These are phyloP conservation scores for Cephalopterus ornatus DNA, from an alignment of 2,113 vertebrate species.

Conservation along the genomic window DNA sequence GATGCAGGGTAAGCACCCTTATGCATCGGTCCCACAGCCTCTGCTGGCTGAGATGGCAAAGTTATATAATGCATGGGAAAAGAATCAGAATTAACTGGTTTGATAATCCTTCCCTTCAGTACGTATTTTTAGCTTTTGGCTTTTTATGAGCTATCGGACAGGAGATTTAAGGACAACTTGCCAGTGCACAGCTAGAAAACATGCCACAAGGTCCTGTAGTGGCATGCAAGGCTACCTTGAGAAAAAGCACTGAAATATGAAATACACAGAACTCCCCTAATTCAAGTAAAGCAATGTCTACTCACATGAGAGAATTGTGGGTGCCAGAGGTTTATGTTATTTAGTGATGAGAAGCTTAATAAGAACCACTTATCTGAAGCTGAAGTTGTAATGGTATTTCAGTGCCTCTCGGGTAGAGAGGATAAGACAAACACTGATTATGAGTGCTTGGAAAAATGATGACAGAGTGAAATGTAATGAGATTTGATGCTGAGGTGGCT, in stretches of 20 bases:
- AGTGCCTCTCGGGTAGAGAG: background rate
- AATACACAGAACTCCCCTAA: background rate
- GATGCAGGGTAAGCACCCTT: background rate
- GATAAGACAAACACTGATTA: background rate
- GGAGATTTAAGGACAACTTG: background rate
- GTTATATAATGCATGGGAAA: background rate
- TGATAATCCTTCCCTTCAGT: background rate
- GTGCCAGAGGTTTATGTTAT: background rate
- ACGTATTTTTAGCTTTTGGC: background rate
- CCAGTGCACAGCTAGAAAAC: background rate
- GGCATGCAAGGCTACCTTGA: accelerated
- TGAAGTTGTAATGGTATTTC: background rate
- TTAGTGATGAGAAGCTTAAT: background rate
- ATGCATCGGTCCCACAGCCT: background rate
- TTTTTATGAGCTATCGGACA: background rate
- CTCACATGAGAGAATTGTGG: background rate
- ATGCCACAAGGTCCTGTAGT: accelerated
- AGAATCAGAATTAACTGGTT: background rate
- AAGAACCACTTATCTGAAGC: background rate
- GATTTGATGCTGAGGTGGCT: background rate
- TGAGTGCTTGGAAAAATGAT: background rate
- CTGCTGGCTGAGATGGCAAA: background rate
- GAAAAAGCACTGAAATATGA: background rate
- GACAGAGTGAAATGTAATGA: background rate
- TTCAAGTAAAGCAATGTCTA: background rate